Conservation (phyloP, 1,140 invertebrate genomes). For the Drosophila baimaii region DNA sequence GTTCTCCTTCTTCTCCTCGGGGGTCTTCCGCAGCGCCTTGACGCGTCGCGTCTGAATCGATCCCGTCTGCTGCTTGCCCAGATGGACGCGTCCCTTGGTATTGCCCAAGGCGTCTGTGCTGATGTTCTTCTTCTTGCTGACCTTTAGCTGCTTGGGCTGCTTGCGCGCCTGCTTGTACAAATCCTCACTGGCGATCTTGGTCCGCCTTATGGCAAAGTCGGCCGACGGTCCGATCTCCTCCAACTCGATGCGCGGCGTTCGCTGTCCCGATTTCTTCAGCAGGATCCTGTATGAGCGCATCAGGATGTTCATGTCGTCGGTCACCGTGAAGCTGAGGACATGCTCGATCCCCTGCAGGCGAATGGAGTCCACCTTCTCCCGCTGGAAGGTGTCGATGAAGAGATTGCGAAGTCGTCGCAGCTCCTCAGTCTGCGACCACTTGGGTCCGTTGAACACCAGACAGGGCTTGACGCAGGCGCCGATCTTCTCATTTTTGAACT, state of each 20-base stretch:
- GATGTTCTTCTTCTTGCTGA: conserved; percentile 96
- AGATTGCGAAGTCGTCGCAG: conserved; percentile 94
- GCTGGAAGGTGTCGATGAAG: conserved; percentile 96
- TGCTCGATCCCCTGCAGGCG: conserved; percentile 97
- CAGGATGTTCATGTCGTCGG: conserved; percentile 90
- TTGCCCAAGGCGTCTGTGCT: conserved; percentile 94
- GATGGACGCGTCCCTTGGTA: conserved; percentile 95
- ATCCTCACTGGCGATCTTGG: conserved; percentile 95
- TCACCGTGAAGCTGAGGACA: conserved; percentile 94
- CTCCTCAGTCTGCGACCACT: conserved; percentile 93
- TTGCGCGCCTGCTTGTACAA: conserved; percentile 94
- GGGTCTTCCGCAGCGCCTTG: conserved; percentile 93
- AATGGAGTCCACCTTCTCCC: conserved; percentile 91
- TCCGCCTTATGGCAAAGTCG: conserved; percentile 93
- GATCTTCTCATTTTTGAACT: conserved; percentile 93
- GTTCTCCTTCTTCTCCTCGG: conserved; percentile 88
- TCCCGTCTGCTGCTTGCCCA: conserved; percentile 94
- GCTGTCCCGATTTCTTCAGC: conserved; percentile 95
- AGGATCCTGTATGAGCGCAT: conserved; percentile 95
- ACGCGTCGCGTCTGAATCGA: conserved; percentile 96
- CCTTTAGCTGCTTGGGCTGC: conserved; percentile 92
- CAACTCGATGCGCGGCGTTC: conserved; percentile 94
- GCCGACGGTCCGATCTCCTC: conserved; percentile 93
- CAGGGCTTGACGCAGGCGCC: conserved; percentile 94
- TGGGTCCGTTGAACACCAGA: conserved; percentile 96